Conservation (phyloP, 37 sponge, comb jelly and placozoan genomes). For the Halisarca cf. caerulea region DNA sequence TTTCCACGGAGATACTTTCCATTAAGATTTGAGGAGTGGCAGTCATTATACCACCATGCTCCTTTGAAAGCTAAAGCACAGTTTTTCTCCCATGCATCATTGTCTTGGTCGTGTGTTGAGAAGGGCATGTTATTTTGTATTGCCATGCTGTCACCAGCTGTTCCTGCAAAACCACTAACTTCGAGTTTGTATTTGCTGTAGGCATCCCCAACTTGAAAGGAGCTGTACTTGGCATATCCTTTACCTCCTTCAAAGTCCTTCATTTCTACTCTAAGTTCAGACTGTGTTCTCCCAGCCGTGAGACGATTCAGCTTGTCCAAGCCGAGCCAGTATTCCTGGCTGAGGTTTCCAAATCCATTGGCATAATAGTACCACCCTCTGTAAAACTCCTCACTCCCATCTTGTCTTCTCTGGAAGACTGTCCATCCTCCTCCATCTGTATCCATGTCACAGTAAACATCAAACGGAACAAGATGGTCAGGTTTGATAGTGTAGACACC, state of each 20-base stretch:
- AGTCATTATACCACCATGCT: constrained; percentile 19
- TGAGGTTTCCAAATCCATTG: constrained; percentile 4
- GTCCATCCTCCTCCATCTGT: constrained; percentile 23
- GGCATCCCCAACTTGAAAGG: not conserved
- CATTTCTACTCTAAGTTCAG: not conserved
- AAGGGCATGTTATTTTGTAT: not conserved
- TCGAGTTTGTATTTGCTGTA: not conserved
- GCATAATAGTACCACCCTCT: not conserved
- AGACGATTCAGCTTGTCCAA: constrained; percentile 10
- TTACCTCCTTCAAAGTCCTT: not conserved
- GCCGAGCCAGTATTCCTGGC: not conserved
- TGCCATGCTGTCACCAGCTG: constrained; percentile 21
- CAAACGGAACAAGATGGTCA: constrained; percentile 9
- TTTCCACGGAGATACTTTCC: not conserved
- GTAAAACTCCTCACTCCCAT: not conserved
- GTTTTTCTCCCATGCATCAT: not conserved
- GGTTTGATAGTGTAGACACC: constrained; percentile 25
- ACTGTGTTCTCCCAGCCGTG: not conserved
- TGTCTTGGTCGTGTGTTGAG: constrained; percentile 14
- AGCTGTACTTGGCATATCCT: constrained; percentile 18
- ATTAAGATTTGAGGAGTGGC: not conserved
- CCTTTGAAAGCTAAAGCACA: constrained; percentile 4
- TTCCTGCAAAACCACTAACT: constrained; percentile 7
- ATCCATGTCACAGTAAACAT: constrained; percentile 12
- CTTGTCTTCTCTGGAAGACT: constrained; percentile 7